phyloP scores from a whole-genome alignment of 2,888 invertebrate species.

The Resseliella maxima region DNA sequence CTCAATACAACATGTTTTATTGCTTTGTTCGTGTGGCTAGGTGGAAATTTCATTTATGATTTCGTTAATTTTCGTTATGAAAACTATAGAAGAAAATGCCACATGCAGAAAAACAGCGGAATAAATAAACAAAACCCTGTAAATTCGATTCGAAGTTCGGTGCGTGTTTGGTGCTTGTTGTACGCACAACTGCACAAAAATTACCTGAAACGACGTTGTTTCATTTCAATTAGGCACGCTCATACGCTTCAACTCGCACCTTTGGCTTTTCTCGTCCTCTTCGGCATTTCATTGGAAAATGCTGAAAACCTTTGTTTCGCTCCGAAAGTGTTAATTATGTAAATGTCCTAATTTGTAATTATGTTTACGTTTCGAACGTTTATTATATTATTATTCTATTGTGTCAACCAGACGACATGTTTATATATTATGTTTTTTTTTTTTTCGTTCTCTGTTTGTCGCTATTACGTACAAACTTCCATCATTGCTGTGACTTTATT shows the following conservation, averaged over 20 bases:
- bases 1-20: neutral
- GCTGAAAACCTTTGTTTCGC: slow-evolving; percentile 18
- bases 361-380: slow-evolving; percentile 48
- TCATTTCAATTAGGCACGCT: slow-evolving; percentile 53
- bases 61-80: slow-evolving; percentile 43
- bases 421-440: neutral
- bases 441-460: neutral
- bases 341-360: slow-evolving; percentile 51
- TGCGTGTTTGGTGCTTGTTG: slow-evolving; percentile 36
- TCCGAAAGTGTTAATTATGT: slow-evolving; percentile 48
- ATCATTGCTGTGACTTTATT: neutral
- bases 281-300: neutral
- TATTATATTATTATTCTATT: slow-evolving; percentile 51
- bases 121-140: slow-evolving; percentile 5
- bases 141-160: neutral
- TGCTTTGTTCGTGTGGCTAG: neutral
- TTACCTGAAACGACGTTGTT: slow-evolving; percentile 44
- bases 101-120: neutral
- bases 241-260: slow-evolving; percentile 38
- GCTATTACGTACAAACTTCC: neutral
- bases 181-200: slow-evolving; percentile 53
- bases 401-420: slow-evolving; percentile 51
- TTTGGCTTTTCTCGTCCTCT: neutral
- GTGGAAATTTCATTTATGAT: neutral
- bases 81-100: neutral